phyloP scores from a whole-genome alignment of 2,888 invertebrate species.

The Euclidia mi region DNA sequence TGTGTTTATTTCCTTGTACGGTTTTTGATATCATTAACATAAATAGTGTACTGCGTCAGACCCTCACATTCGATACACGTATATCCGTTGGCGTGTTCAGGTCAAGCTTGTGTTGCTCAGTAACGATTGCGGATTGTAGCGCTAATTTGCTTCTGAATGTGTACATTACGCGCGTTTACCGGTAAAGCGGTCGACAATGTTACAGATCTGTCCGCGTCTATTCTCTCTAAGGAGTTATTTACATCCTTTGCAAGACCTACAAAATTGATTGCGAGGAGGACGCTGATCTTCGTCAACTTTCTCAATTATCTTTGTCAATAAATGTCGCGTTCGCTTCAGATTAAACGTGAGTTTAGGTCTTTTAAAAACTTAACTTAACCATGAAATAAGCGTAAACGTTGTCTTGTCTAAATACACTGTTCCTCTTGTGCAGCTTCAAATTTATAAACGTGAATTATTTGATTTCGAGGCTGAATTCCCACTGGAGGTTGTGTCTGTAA shows the following conservation, averaged over 20 bases:
- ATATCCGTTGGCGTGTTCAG: conserved; percentile 71
- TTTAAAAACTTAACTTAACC: too few species aligned
- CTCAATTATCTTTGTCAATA: too few species aligned
- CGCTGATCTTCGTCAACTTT: too few species aligned
- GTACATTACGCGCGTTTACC: conserved; percentile 58
- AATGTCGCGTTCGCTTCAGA: too few species aligned
- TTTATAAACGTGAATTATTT: conserved; percentile 1
- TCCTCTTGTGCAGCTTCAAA: background rate
- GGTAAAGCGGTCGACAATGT: conserved; percentile 49
- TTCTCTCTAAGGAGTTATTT: conserved; percentile 42
- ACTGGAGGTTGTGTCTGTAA: conserved; percentile 36
- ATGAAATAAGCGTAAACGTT: too few species aligned
- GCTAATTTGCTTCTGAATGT: conserved; percentile 69
- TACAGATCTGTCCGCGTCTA: conserved; percentile 52
- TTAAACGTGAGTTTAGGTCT: too few species aligned
- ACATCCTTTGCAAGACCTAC: conserved; percentile 7
- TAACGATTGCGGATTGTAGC: conserved; percentile 65
- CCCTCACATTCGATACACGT: conserved; percentile 82
- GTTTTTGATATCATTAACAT: conserved; percentile 88
- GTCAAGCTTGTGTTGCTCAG: conserved; percentile 62
- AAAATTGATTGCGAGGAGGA: conserved; percentile 30
- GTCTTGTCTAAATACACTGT: too few species aligned
- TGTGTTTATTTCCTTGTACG: conserved; percentile 87
- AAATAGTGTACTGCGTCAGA: conserved; percentile 80
- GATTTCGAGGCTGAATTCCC: conserved; percentile 9